Evolutionary conservation across 1,140 invertebrate genomes (phyloP).

Genomic region (Choristoneura fumiferana): DNA sequence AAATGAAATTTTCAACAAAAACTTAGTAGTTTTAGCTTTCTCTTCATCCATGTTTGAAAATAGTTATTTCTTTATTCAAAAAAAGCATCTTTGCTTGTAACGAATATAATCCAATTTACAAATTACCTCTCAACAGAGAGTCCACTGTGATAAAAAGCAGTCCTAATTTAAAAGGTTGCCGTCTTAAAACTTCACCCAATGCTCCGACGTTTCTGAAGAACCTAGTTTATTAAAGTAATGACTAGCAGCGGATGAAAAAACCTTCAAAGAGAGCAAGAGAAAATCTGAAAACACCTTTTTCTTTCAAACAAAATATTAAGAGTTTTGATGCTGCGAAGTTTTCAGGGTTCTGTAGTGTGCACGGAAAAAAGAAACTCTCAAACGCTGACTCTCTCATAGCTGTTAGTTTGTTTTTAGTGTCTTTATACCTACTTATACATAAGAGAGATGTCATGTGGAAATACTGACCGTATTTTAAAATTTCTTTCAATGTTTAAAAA

Average conservation of each 20-base stretch:
- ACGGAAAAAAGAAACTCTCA: too few species aligned
- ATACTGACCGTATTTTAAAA: too few species aligned
- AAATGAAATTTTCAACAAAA: too few species aligned
- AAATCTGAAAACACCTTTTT: slow-evolving; percentile 13
- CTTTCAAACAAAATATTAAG: slow-evolving; percentile 6
- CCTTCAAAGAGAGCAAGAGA: slow-evolving; percentile 10
- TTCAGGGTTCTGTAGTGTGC: too few species aligned
- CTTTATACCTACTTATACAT: too few species aligned
- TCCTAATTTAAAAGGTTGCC: background rate
- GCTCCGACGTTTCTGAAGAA: background rate
- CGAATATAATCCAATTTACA: slow-evolving; percentile 11
- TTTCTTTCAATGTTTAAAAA: too few species aligned
- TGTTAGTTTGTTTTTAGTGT: too few species aligned
- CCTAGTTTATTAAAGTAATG: slow-evolving; percentile 13
- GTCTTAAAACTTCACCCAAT: background rate
- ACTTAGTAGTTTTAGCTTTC: too few species aligned
- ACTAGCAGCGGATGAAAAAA: slow-evolving; percentile 1
- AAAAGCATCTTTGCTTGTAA: background rate
- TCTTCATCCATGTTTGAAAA: background rate
- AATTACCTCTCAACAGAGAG: background rate
- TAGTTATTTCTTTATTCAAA: background rate
- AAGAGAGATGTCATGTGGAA: too few species aligned
- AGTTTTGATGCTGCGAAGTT: too few species aligned
- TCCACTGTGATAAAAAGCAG: background rate
- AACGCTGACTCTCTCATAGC: too few species aligned